Evolutionary conservation across 2,113 vertebrate species (phyloP).

Genomic region (Nothoprocta perdicaria): DNA sequence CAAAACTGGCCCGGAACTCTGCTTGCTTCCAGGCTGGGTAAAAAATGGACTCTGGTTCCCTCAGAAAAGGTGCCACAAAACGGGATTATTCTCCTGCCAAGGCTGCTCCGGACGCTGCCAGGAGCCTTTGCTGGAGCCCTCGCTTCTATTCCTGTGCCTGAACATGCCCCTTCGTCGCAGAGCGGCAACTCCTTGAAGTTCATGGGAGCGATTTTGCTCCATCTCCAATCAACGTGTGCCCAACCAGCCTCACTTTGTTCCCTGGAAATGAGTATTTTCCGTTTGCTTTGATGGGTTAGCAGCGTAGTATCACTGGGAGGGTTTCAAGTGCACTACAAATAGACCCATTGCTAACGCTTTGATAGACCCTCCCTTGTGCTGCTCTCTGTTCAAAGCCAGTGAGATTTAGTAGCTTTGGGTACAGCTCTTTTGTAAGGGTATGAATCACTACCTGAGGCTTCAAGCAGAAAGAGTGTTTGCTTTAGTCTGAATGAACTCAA

Average conservation of each 20-base stretch:
- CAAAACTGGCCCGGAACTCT: not conserved
- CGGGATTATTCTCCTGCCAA: not conserved
- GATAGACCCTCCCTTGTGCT: not conserved
- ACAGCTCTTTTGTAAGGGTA: not conserved
- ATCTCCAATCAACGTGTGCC: not conserved
- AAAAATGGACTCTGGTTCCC: not conserved
- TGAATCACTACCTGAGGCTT: not conserved
- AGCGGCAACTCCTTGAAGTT: not conserved
- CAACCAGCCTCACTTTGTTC: not conserved
- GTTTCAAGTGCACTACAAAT: not conserved
- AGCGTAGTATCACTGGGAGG: not conserved
- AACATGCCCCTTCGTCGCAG: not conserved
- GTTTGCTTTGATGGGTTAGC: not conserved
- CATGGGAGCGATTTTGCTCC: not conserved
- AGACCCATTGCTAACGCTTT: not conserved
- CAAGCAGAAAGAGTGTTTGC: not conserved
- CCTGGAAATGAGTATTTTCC: not conserved
- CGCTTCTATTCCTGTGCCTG: not conserved
- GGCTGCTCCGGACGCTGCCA: not conserved
- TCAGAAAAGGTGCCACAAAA: rapidly evolving
- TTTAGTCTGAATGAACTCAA: not conserved
- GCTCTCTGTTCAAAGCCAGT: not conserved
- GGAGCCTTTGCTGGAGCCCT: not conserved
- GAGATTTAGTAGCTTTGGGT: not conserved
- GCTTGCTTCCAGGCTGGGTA: not conserved